Conservation (phyloP, 2,797 vertebrate genomes). For the Squalus acanthias region DNA sequence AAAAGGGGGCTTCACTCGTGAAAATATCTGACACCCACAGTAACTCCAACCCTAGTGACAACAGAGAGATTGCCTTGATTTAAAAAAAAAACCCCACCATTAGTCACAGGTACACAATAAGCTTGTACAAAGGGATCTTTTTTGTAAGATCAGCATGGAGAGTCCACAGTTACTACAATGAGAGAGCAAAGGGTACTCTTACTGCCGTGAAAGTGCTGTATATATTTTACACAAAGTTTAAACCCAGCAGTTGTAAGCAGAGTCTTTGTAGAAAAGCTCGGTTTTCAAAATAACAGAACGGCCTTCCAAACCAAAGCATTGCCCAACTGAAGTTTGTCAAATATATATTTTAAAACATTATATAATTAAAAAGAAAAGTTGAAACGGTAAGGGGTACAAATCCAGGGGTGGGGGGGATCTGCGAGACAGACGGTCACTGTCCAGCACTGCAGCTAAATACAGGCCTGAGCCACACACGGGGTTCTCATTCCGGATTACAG, state of each 20-base stretch:
- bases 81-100: slow-evolving; percentile 57
- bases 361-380: slow-evolving; percentile 45
- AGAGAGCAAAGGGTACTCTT: slow-evolving; percentile 47
- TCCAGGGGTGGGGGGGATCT: slow-evolving; percentile 48
- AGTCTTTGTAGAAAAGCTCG: slow-evolving; percentile 49
- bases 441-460: not conserved
- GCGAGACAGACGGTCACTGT: slow-evolving; percentile 43
- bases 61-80: slow-evolving; percentile 65
- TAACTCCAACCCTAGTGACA: slow-evolving; percentile 68
- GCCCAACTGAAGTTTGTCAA: slow-evolving; percentile 49
- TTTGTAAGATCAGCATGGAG: slow-evolving; percentile 55
- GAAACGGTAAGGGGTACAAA: slow-evolving; percentile 52
- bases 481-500: too few relatives aligned
- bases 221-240: slow-evolving; percentile 54
- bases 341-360: slow-evolving; percentile 45
- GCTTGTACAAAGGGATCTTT: slow-evolving; percentile 50
- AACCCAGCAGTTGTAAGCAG: slow-evolving; percentile 26
- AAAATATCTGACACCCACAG: slow-evolving; percentile 51
- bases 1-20: not conserved
- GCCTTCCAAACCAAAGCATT: slow-evolving; percentile 58
- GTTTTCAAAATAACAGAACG: slow-evolving; percentile 54
- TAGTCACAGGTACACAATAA: slow-evolving; percentile 61
- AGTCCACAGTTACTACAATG: slow-evolving; percentile 56
- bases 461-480: too few relatives aligned
- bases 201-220: slow-evolving; percentile 56